A percentile compares a stretch with the other conserved stretches of the same genome.
Conservation (phyloP, 2,888 invertebrate genomes). For the Marronus borbonicus region DNA sequence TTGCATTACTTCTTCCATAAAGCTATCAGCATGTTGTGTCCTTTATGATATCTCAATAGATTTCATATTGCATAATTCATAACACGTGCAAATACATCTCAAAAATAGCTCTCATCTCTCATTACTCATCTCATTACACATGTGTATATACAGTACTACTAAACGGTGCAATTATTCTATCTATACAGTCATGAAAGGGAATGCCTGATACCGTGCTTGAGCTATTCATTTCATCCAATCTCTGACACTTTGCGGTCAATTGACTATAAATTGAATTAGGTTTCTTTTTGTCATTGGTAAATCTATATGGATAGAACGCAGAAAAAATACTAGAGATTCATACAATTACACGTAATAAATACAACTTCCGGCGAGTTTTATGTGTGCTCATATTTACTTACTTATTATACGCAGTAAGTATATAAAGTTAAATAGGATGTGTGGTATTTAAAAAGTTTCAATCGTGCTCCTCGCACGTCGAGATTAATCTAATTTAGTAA, state of each 20-base stretch:
- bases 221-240: constrained; percentile 57
- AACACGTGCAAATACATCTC: constrained; percentile 55
- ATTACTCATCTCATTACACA: constrained; percentile 15
- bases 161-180: constrained; percentile 60
- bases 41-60: constrained; percentile 15
- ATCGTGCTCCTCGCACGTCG: constrained; percentile 37
- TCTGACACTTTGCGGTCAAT: constrained; percentile 58
- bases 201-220: constrained; percentile 46
- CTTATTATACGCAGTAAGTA: constrained; percentile 22
- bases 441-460: constrained; percentile 57
- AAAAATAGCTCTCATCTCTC: constrained; percentile 30
- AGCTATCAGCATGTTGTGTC: not conserved
- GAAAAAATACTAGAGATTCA: constrained; percentile 61
- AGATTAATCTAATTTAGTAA: constrained; percentile 22
- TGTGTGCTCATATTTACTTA: not conserved
- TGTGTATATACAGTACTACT: constrained; percentile 49
- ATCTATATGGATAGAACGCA: constrained; percentile 59
- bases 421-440: constrained; percentile 62
- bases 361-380: constrained; percentile 57
- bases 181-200: constrained; percentile 56
- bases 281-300: constrained; percentile 59
- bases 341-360: constrained; percentile 51
- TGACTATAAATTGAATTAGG: constrained; percentile 61
- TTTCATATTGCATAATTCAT: constrained; percentile 37
- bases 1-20: no score